These are phyloP conservation scores for Dipus sagitta DNA, from an alignment of 2,797 vertebrate genomes.

Conservation along the genomic window DNA sequence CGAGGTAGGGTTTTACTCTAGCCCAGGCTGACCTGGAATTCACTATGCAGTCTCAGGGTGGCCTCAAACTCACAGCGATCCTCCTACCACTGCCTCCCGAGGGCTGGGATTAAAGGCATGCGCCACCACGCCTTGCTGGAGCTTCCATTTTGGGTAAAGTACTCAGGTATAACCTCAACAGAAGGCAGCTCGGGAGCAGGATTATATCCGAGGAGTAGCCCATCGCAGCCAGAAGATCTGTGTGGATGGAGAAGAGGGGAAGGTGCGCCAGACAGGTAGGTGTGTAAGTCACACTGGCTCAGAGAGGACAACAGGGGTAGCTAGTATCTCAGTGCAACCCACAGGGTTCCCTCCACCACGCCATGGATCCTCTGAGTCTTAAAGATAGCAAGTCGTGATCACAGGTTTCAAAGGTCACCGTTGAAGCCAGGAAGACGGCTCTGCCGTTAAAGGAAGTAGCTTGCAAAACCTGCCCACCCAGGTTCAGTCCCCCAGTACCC, in stretches of 20 bases:
- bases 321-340: background rate
- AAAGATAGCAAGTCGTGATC: no score
- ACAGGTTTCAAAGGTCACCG: fast-evolving
- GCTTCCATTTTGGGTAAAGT: background rate
- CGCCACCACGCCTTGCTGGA: no score
- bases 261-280: background rate
- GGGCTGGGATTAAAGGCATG: no score
- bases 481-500: no score
- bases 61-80: no score
- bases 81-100: no score
- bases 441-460: no score
- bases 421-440: no score
- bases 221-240: fast-evolving
- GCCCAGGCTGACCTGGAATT: no score
- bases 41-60: no score
- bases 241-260: background rate
- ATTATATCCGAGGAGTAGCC: background rate
- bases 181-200: fast-evolving
- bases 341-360: background rate
- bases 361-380: background rate
- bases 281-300: fast-evolving
- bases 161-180: background rate
- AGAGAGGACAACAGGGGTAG: fast-evolving
- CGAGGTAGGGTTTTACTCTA: no score
- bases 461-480: no score